Base-by-base conservation (phyloP, 2,797 vertebrate genomes). In the Discoglossus pictus region DNA sequence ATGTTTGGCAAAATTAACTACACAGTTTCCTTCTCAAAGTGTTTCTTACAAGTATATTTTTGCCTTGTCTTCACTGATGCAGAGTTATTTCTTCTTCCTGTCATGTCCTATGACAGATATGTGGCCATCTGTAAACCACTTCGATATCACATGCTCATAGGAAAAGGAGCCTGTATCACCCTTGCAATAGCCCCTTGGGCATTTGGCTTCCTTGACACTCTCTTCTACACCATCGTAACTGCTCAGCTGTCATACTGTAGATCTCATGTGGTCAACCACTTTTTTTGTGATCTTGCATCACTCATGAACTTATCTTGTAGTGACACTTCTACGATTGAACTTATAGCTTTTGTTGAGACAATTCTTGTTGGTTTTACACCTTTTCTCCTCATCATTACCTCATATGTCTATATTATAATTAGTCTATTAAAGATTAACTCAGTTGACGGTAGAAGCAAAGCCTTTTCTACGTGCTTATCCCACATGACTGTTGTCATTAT, bases 31-130 rank as follows among this genome's bases (percentile, higher is more conserved):
- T 80, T 76, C 0, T 1, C 61, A 6, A 81, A 72, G 1, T 80
- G 82, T 16, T 65, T 77, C 44, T 44, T 73, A 17, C 80, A 85
- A 23, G 70, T 85, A 24, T 81, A 74, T n/a, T 77, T 79, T 7
- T 83, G 79, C 36, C 48, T 72, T 46, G 74, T 74, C 18, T 75
- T 84, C 40, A 66, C 75, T 0, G 53, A 73, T 23, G 74, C 74
- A 1, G 83, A 85, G 38, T 74, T 64, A 35, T 76, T 80, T n/a
- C 46, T 82, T 11, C 47, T 84, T 39, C 75, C 81, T 3, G 76
- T 16, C 0, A 82, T 83, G 80, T 79, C 79, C 0, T 82, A 71
- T 21, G 81, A 80, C 21, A 50, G 56, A 9, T 79, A 78, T 1
- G 50, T 73, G 0, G 76, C 79, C 50, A 83, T 82, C 43, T 82